These are phyloP conservation scores for Scophthalmus maximus DNA, from an alignment of 2,113 vertebrate genomes.

Conservation along the genomic window DNA sequence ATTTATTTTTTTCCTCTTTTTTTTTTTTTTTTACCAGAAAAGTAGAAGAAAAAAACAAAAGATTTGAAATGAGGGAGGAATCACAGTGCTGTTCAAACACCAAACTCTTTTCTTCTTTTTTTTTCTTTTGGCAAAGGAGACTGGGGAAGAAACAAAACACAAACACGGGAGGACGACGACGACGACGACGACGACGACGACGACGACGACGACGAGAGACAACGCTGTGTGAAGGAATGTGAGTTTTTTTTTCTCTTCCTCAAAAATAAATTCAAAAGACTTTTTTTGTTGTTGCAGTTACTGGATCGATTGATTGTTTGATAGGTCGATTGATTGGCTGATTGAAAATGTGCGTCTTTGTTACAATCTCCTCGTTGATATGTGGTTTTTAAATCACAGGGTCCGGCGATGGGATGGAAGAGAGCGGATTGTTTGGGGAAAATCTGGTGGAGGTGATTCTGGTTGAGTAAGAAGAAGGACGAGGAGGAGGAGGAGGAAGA, in stretches of 20 bases:
- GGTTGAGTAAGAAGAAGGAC: slow-evolving; percentile 68
- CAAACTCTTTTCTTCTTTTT: slow-evolving; percentile 84
- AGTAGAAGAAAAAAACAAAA: slow-evolving; percentile 26
- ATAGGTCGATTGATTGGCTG: slow-evolving; percentile 75
- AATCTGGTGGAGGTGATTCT: slow-evolving; percentile 74
- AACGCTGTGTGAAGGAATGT: slow-evolving; percentile 71
- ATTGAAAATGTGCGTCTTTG: slow-evolving; percentile 90
- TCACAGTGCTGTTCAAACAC: slow-evolving; percentile 95
- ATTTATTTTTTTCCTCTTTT: slow-evolving; percentile 55
- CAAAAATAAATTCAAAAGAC: slow-evolving; percentile 40
- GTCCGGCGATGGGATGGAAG: slow-evolving; percentile 78
- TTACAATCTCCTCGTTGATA: slow-evolving; percentile 93
- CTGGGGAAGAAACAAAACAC: slow-evolving; percentile 56
- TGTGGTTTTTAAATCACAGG: slow-evolving; percentile 85
- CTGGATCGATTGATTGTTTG: slow-evolving; percentile 82
- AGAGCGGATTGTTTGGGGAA: slow-evolving; percentile 71
- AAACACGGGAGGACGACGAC: slow-evolving; percentile 33
- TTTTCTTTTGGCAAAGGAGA: slow-evolving; percentile 95
- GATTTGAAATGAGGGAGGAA: slow-evolving; percentile 71
- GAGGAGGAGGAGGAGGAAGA: slow-evolving; percentile 25
- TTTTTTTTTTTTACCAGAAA: slow-evolving; percentile 60
- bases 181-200: too few species aligned
- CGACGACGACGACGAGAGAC: slow-evolving; percentile 59
- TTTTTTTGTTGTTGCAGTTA: slow-evolving; percentile 83
- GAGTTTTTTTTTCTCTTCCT: slow-evolving; percentile 83